Conservation (phyloP, 2,113 vertebrate species). For the Cavia porcellus region DNA sequence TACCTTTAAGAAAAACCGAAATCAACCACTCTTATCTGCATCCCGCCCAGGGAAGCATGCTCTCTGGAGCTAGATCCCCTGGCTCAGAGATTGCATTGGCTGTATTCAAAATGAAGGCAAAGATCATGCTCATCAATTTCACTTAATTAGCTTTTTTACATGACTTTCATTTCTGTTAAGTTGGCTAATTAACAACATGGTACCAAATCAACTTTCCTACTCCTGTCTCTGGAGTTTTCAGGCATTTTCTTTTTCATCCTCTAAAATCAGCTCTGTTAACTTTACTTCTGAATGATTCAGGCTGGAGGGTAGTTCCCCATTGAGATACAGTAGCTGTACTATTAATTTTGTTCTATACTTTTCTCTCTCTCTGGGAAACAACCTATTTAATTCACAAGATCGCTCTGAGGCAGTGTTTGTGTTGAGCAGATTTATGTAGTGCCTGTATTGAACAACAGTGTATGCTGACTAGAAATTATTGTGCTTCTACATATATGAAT, state of each 20-base stretch:
- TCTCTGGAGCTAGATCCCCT: slow-evolving; percentile 5
- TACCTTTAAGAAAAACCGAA: slow-evolving; percentile 43
- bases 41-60: background rate
- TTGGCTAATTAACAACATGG: slow-evolving; percentile 80
- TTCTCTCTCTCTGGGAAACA: slow-evolving; percentile 59
- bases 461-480: slow-evolving; percentile 53
- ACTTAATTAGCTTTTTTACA: slow-evolving; percentile 82
- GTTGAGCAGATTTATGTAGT: slow-evolving; percentile 68
- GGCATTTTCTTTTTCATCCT: slow-evolving; percentile 9
- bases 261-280: background rate
- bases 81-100: slow-evolving; percentile 14
- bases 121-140: slow-evolving; percentile 76
- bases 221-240: slow-evolving; percentile 63
- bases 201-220: slow-evolving; percentile 72
- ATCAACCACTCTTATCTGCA: background rate
- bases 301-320: slow-evolving; percentile 63
- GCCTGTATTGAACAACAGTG: slow-evolving; percentile 60
- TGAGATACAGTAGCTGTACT: slow-evolving; percentile 65
- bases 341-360: slow-evolving; percentile 74
- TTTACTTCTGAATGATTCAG: slow-evolving; percentile 32
- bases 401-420: slow-evolving; percentile 68
- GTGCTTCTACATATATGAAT: slow-evolving; percentile 62
- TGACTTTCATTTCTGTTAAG: slow-evolving; percentile 78
- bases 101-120: slow-evolving; percentile 72
- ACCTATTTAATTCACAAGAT: slow-evolving; percentile 74